phyloP scores from a whole-genome alignment of 2,888 invertebrate species.

The Aleiodes testaceus region DNA sequence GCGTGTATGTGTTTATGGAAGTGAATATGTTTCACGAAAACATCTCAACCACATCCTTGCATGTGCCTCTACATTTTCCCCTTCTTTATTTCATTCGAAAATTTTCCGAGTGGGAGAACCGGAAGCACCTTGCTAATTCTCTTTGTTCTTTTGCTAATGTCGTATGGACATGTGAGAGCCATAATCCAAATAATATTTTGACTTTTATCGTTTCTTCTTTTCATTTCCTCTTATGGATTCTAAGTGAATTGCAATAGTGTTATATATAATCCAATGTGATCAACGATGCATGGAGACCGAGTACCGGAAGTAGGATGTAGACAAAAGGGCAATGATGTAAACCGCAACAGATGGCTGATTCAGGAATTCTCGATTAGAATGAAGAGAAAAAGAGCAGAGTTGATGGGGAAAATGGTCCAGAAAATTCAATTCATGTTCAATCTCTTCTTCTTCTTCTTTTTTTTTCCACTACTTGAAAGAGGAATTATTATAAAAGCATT shows the following conservation, averaged over 20 bases:
- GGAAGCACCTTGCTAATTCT: not conserved
- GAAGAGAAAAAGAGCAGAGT: not conserved
- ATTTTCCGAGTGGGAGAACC: not conserved
- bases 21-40: conserved; percentile 12
- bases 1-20: conserved; percentile 36
- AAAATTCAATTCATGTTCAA: conserved; percentile 43
- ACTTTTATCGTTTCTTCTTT: too few species aligned
- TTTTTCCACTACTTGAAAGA: not conserved
- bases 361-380: conserved; percentile 13
- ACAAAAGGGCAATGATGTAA: conserved; percentile 43
- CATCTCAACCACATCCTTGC: conserved; percentile 30
- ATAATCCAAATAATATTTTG: too few species aligned
- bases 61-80: conserved; percentile 7
- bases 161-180: not conserved
- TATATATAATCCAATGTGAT: conserved; percentile 33
- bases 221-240: not conserved
- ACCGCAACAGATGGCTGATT: conserved; percentile 44
- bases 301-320: conserved; percentile 39
- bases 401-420: conserved; percentile 28
- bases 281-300: conserved; percentile 16
- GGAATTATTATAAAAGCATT: conserved; percentile 49
- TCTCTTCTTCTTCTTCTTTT: too few species aligned
- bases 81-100: conserved; percentile 10
- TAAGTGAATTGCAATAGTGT: conserved; percentile 33
- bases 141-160: not conserved